Percentiles rank a stretch among this genome's conserved stretches.
phyloP scores from a whole-genome alignment of 2,888 invertebrate species.

The Alloscopus bannaensis region DNA sequence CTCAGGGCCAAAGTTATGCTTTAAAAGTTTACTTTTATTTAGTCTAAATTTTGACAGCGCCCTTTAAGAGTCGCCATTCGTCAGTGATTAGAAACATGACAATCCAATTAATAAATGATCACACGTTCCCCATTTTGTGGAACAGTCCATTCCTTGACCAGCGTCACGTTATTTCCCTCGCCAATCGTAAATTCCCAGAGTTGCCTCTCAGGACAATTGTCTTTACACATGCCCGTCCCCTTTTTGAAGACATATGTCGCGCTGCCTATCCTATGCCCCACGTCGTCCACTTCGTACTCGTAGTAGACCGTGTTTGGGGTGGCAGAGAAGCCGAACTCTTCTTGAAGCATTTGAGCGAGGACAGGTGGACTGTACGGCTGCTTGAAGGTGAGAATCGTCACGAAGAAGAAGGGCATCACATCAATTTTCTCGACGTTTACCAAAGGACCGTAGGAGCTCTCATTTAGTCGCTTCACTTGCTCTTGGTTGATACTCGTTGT shows the following conservation, averaged over 20 bases:
- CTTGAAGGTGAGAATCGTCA: conserved; percentile 52
- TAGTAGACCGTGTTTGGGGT: conserved; percentile 61
- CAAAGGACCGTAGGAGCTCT: conserved; percentile 52
- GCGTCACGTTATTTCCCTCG: conserved; percentile 15
- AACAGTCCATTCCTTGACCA: conserved; percentile 52
- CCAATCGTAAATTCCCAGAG: conserved; percentile 57
- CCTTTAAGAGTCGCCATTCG: too few relatives aligned
- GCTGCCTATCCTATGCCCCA: conserved; percentile 30
- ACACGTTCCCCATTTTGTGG: conserved; percentile 49
- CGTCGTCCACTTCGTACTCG: conserved; percentile 60
- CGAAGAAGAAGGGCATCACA: conserved; percentile 56
- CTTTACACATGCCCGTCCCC: conserved; percentile 43
- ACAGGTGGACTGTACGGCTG: conserved; percentile 62
- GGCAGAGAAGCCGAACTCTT: conserved; percentile 47
- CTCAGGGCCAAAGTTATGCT: too few relatives aligned
- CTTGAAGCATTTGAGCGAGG: conserved; percentile 23
- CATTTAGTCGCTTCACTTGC: conserved; percentile 46
- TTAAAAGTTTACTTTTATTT: too few relatives aligned
- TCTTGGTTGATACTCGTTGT: conserved; percentile 55
- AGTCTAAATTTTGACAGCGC: too few relatives aligned
- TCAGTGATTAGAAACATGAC: too few relatives aligned
- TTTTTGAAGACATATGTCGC: conserved; percentile 50
- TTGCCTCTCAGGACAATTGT: conserved; percentile 29
- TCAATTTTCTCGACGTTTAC: conserved; percentile 55
- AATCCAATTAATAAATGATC: conserved; percentile 29